Evolutionary conservation across 1,140 invertebrate species (phyloP), one percentile per base, ranked within the genome.

Genomic region (Steinernema feltiae): DNA sequence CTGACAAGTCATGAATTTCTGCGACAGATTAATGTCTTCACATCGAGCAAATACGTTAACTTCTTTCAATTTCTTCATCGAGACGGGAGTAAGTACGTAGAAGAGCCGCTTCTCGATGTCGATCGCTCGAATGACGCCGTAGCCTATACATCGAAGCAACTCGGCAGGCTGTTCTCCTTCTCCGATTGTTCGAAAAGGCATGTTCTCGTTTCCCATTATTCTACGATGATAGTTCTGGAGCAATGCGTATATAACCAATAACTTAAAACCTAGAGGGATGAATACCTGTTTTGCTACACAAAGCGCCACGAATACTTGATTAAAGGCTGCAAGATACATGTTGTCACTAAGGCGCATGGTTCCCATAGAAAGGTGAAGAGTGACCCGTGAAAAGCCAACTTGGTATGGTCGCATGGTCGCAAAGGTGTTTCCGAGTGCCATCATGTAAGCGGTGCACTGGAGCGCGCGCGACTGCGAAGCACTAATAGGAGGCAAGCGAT

Each of bases 371-470:
- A 63, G 24, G 24, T 63, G 24, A 7, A 63, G 53, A 3, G 24
- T 27, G 7, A 63, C 24, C 15, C 24, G 7, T 3, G 12, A 17
- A 21, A 63, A 63, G 7, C 53, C 53, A 17, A 63, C 53, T 17
- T 27, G 2, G 53, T 17, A 63, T 3, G 53, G 53, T 3, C 53
- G 53, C 53, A 63, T 63, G 12, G 12, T 63, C 7, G 24, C 12
- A 21, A 63, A 63, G 3, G 3, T 21, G 24, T 15, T 3, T n/a
- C 53, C 53, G 7, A 63, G 53, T 15, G 53, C 12, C 7, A 15
- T 63, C 53, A 63, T 63, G 53, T 63, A 63, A 21, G 53, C 53
- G 15, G 53, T 27, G 53, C 53, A 17, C 53, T 63, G 53, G 24
- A 63, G 53, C 7, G 2, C 3, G 24, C 53, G 53, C 53, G 24